These are phyloP conservation scores for Pogonus chalceus DNA, from an alignment of 1,140 invertebrate genomes.

Conservation along the genomic window DNA sequence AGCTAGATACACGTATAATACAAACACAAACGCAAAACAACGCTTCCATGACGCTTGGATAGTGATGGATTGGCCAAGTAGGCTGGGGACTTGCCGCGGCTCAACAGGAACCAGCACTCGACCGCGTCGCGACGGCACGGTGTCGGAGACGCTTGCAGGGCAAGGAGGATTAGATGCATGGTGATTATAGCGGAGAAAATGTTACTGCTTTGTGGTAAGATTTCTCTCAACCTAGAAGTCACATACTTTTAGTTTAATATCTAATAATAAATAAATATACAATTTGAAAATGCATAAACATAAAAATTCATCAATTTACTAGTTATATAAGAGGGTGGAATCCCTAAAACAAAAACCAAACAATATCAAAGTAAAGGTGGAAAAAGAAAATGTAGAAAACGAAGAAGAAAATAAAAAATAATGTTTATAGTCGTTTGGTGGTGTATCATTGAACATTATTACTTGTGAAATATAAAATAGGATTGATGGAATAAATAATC, in stretches of 20 bases:
- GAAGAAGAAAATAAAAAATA: conserved; percentile 1
- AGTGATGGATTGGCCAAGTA: conserved; percentile 5
- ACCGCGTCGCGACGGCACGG: background rate
- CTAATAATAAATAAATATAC: no score
- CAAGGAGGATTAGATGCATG: no score
- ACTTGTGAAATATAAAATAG: conserved; percentile 6
- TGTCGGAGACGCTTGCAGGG: no score
- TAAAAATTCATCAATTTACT: background rate
- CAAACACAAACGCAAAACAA: background rate
- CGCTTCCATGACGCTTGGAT: background rate
- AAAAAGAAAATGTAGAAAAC: background rate
- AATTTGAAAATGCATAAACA: no score
- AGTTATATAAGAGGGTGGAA: background rate
- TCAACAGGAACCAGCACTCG: conserved; percentile 5
- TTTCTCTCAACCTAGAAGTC: no score
- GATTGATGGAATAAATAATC: conserved; percentile 7
- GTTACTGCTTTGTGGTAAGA: no score
- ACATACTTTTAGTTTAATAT: no score
- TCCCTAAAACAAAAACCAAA: background rate
- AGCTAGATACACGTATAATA: no score
- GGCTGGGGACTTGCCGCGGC: background rate
- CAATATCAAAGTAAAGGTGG: background rate
- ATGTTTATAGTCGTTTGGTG: background rate
- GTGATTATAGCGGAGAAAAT: no score
- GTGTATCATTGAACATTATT: conserved; percentile 5